Evolutionary conservation across 2,113 vertebrate genomes (phyloP).

Genomic region (Sterna hirundo): DNA sequence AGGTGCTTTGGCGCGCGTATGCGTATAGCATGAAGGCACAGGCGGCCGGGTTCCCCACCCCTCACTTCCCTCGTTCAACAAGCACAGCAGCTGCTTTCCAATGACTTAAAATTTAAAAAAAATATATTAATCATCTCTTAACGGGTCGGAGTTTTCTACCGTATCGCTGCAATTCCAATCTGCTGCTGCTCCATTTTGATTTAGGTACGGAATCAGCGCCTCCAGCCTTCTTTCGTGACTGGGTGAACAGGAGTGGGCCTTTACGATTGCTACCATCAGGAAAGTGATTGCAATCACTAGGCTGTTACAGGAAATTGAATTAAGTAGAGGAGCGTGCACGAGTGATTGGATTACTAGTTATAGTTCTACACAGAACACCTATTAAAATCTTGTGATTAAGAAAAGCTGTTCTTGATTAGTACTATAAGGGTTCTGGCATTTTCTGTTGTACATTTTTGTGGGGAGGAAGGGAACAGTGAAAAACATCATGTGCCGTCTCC

Average conservation of each 20-base stretch:
- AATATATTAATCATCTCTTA: neutral
- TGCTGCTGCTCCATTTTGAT: neutral
- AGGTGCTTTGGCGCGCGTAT: neutral
- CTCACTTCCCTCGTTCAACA: neutral
- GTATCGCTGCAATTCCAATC: neutral
- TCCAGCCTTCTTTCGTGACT: neutral
- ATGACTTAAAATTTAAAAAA: neutral
- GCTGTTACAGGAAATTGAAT: constrained; percentile 7
- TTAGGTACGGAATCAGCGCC: neutral
- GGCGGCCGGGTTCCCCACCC: fast-evolving
- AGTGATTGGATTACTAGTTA: constrained; percentile 5
- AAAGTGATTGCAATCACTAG: constrained; percentile 18
- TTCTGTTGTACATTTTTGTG: neutral
- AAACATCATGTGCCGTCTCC: neutral
- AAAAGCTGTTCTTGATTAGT: constrained; percentile 33
- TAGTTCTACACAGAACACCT: neutral
- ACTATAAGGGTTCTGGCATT: neutral
- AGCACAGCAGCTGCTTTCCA: neutral
- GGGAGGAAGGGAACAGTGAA: neutral
- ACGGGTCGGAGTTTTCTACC: neutral
- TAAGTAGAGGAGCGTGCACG: neutral
- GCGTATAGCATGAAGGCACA: neutral
- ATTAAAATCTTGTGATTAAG: neutral
- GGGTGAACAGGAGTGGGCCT: neutral
- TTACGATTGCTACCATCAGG: neutral